These are phyloP conservation scores for Gryllus bimaculatus DNA, from an alignment of 1,140 invertebrate genomes.

Conservation along the genomic window DNA sequence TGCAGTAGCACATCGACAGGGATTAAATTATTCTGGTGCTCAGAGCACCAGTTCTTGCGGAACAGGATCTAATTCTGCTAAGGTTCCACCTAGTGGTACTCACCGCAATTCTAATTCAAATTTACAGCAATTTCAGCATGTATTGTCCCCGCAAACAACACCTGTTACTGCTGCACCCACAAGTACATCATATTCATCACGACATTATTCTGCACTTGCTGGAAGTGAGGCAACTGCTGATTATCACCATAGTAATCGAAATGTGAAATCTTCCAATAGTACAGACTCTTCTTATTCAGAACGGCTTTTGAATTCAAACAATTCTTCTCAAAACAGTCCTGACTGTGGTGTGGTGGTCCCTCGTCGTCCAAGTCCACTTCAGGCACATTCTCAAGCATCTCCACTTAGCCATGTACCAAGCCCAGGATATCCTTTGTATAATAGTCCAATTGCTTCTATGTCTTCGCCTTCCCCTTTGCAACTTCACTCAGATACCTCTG, in stretches of 20 bases:
- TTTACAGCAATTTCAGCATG: slow-evolving; percentile 14
- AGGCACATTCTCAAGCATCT: slow-evolving; percentile 50
- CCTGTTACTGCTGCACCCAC: not conserved
- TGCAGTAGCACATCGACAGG: slow-evolving; percentile 27
- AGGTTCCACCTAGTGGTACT: slow-evolving; percentile 10
- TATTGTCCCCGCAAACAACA: slow-evolving; percentile 8
- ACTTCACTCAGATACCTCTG: slow-evolving; percentile 41
- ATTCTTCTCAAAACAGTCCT: slow-evolving; percentile 45
- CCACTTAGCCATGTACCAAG: slow-evolving; percentile 57
- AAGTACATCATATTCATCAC: slow-evolving; percentile 12
- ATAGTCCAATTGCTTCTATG: slow-evolving; percentile 62
- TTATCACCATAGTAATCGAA: slow-evolving; percentile 15
- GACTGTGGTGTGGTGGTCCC: slow-evolving; percentile 54
- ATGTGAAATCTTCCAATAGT: not conserved
- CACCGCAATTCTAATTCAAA: slow-evolving; percentile 13
- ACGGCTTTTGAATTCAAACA: slow-evolving; percentile 7
- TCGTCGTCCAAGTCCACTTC: slow-evolving; percentile 55
- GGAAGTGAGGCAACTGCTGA: not conserved
- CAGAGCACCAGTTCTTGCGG: slow-evolving; percentile 8
- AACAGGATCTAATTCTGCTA: slow-evolving; percentile 10
- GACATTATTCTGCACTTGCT: slow-evolving; percentile 14
- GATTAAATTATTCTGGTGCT: slow-evolving; percentile 17
- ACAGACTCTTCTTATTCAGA: slow-evolving; percentile 14
- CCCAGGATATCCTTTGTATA: slow-evolving; percentile 66
- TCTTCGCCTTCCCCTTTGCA: slow-evolving; percentile 53